Evolutionary conservation across 2,113 vertebrate species (phyloP), one percentile per base, ranked within the genome.

Genomic region (Oceanites oceanicus): DNA sequence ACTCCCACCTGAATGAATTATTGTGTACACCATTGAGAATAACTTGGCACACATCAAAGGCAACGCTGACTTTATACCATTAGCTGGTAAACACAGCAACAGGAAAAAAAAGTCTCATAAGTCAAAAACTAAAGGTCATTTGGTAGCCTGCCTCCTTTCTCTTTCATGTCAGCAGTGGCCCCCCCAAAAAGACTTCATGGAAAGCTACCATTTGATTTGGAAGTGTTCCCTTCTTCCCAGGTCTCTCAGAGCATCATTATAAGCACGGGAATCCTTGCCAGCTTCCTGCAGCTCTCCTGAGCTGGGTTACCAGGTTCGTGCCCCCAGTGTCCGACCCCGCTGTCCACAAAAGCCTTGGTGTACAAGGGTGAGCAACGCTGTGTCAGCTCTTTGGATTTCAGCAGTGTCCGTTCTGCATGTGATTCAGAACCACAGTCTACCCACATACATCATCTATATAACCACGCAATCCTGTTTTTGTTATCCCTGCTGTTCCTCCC

Each of bases 331-430:
- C 55, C 21, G 5, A 74, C 56, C 65, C 55, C 18, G 40, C 21
- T 61, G 30, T 40, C 80, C 58, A 45, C 52, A 61, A 36, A n/a
- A 56, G 15, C 73, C 63, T 68, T 30, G 36, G 32, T 50, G 53
- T 56, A 56, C 68, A 74, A 72, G 42, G 42, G 36, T 80, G 62
- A 95, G 27, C 92, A 84, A 44, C 1, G 20, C 70, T 91, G 56
- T 62, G 91, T 93, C 95, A 97, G 88, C 68, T 67, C 29, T 68
- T 78, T 61, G 90, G 80, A 82, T 86, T 96, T 91, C 92, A 94
- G 74, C 70, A 77, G 53, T 45, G 71, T 84, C 89, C 75, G 6
- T 55, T 65, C 80, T 84, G 42, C 59, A 65, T 93, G 92, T 96
- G 95, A 94, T 94, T 90, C 88, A 95, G 68, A 96, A 70, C 86